These are phyloP conservation scores for Rhinolophus sinicus DNA, from an alignment of 2,113 vertebrate genomes.

Conservation along the genomic window DNA sequence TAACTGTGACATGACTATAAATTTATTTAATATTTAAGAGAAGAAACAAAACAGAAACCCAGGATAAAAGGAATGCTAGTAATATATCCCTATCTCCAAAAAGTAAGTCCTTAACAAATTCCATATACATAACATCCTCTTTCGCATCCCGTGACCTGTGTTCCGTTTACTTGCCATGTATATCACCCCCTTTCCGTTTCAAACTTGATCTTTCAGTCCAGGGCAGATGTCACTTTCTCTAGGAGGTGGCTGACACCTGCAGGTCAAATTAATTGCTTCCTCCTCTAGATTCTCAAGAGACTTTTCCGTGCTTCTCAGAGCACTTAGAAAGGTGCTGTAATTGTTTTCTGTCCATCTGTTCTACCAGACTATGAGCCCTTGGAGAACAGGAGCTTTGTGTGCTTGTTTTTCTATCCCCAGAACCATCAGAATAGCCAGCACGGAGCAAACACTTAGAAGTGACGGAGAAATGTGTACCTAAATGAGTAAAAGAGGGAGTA, in stretches of 20 bases:
- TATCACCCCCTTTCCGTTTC: not conserved
- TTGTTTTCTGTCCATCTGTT: not conserved
- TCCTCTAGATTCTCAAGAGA: not conserved
- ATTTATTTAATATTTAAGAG: not conserved
- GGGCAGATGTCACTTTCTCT: not conserved
- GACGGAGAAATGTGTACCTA: not conserved
- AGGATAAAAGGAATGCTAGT: not conserved
- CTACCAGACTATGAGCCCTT: not conserved
- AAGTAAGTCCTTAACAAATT: not conserved
- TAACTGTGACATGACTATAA: not conserved
- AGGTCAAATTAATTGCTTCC: not conserved
- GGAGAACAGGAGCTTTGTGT: not conserved
- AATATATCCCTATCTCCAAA: not conserved
- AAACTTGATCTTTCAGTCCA: not conserved
- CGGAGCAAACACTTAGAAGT: slow-evolving; percentile 23
- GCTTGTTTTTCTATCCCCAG: not conserved
- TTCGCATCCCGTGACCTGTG: not conserved
- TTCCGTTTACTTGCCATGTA: not conserved
- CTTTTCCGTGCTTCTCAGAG: not conserved
- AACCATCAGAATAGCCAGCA: not conserved
- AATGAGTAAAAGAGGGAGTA: not conserved
- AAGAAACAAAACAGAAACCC: not conserved
- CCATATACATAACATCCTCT: not conserved
- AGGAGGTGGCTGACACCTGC: not conserved
- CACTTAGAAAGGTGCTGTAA: not conserved